phyloP scores from a whole-genome alignment of 2,888 invertebrate species.

The Branchellion lobata region DNA sequence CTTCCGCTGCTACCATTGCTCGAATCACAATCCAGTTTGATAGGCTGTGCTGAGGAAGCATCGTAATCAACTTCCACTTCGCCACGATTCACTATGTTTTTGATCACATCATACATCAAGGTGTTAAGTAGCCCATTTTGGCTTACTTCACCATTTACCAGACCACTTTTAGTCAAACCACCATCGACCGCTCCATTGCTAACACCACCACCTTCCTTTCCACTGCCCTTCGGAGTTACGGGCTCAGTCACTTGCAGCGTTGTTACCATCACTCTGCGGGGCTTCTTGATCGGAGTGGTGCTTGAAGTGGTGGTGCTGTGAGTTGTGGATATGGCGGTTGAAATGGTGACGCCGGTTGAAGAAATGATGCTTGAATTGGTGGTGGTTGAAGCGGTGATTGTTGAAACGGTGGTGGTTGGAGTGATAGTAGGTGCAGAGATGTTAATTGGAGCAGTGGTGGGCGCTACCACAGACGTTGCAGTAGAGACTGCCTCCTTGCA shows the following conservation, averaged over 20 bases:
- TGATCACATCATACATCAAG: not conserved
- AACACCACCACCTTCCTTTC: too few species aligned
- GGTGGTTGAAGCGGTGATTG: not conserved
- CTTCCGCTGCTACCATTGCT: not conserved
- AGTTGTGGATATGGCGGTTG: too few species aligned
- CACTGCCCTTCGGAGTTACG: too few species aligned
- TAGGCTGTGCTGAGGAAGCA: not conserved
- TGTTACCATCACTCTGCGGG: not conserved
- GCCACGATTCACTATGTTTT: not conserved
- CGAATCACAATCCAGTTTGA: not conserved
- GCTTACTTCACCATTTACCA: too few species aligned
- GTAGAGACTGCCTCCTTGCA: too few species aligned
- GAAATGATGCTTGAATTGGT: not conserved
- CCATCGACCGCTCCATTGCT: not conserved
- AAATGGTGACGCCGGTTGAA: not conserved
- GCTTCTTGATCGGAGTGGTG: not conserved
- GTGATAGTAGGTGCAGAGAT: not conserved
- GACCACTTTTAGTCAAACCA: not conserved
- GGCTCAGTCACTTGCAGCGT: not conserved
- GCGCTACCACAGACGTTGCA: too few species aligned
- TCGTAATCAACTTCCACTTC: not conserved
- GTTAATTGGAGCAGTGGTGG: not conserved
- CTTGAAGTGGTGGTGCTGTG: not conserved
- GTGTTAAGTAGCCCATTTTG: not conserved
- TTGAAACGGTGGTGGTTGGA: not conserved